These are phyloP conservation scores for Salticus scenicus DNA, from an alignment of 2,888 invertebrate genomes.

Conservation along the genomic window DNA sequence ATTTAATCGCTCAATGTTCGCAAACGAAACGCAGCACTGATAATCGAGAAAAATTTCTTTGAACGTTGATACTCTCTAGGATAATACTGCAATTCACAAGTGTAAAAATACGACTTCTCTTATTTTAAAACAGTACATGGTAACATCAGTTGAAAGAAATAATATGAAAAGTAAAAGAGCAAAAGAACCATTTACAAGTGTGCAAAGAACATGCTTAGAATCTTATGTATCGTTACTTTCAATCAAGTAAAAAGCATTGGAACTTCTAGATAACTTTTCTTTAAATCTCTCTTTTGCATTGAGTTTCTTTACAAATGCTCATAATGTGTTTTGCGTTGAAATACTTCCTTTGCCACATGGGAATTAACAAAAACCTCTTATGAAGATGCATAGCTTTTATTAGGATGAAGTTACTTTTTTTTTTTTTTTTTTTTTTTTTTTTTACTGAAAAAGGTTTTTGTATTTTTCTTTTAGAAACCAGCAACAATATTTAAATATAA, in stretches of 20 bases:
- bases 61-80: neutral
- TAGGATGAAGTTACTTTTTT: too few relatives aligned
- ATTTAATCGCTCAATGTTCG: neutral
- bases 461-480: neutral
- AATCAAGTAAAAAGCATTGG: neutral
- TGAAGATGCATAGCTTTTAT: too few relatives aligned
- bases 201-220: neutral
- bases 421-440: too few relatives aligned
- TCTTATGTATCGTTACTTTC: neutral
- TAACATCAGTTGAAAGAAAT: neutral
- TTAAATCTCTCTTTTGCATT: neutral
- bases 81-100: neutral
- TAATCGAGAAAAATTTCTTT: conserved; percentile 3
- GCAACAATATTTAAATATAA: neutral
- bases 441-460: neutral
- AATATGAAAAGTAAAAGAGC: neutral
- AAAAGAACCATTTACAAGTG: neutral
- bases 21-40: neutral
- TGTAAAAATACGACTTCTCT: neutral
- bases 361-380: neutral
- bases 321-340: neutral
- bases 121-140: neutral
- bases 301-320: neutral
- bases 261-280: neutral
- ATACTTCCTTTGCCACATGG: neutral